A percentile compares a stretch with the other conserved stretches of the same genome.
These are phyloP conservation scores for Trachythela sp. DNA, from an alignment of 64 coral and sea anemone genomes.

Conservation along the genomic window DNA sequence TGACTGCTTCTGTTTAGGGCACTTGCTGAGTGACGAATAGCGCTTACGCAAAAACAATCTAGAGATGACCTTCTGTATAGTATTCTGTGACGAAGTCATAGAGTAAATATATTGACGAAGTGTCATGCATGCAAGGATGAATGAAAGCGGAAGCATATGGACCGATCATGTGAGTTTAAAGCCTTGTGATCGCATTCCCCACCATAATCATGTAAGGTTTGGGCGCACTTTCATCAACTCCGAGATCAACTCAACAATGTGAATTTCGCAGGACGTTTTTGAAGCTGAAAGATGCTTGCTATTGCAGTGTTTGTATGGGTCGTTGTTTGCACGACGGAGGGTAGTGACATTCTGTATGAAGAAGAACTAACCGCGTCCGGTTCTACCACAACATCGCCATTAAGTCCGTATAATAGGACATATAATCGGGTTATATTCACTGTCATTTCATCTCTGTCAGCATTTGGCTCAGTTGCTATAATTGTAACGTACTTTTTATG, in stretches of 20 bases:
- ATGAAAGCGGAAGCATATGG: too few relatives aligned
- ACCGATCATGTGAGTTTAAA: too few relatives aligned
- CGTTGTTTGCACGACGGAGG: not conserved
- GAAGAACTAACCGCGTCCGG: not conserved
- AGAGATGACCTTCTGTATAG: too few relatives aligned
- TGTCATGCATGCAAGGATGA: too few relatives aligned
- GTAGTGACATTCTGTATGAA: not conserved
- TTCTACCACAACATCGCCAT: not conserved
- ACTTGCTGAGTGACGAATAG: too few relatives aligned
- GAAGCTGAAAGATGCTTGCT: not conserved
- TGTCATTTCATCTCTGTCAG: constrained; percentile 50
- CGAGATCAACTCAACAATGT: not conserved
- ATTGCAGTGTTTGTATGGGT: not conserved
- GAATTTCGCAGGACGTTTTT: not conserved
- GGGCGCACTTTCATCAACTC: too few relatives aligned
- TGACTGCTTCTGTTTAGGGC: too few relatives aligned
- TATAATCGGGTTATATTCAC: constrained; percentile 23
- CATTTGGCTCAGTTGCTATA: constrained; percentile 65
- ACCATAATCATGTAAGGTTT: too few relatives aligned
- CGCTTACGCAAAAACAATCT: too few relatives aligned
- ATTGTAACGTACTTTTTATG: constrained; percentile 68
- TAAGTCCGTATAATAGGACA: not conserved
- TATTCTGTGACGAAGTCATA: too few relatives aligned
- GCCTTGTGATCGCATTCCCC: too few relatives aligned
- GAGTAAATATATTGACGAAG: too few relatives aligned